Evolutionary conservation across 2,797 vertebrate genomes (phyloP), one percentile per base, ranked within the genome.

Genomic region (Microhierax caerulescens): DNA sequence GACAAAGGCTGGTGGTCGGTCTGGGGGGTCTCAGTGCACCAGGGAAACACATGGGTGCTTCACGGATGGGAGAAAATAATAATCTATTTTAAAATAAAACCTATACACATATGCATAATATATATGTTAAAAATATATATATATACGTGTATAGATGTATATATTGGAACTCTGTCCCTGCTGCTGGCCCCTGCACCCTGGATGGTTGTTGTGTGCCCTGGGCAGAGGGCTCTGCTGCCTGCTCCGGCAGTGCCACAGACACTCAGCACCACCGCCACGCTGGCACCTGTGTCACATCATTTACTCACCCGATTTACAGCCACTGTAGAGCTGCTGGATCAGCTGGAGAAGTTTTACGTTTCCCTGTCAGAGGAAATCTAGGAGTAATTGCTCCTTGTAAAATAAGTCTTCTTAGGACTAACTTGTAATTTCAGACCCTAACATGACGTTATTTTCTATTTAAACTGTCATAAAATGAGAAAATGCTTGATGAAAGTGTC

Each of bases 241-340:
- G n/a, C 67, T 9, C 6, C 5, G 28, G 34, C 18, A 12, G 41
- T 28, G 15, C 74, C 30, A 2, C 7, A n/a, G 25, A 7, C 6
- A 1, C 50, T 2, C 39, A 11, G 84, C 69, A 14, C 28, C 6
- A 1, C 6, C 2, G 4, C 57, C n/a, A 10, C 1, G 0, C 14
- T 15, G 11, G 21, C 56, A 3, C 24, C 41, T 8, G 5, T 7
- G 5, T 18, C 1, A 0, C 19, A 41, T 32, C 5, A 3, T 3
- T 64, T 54, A 15, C 27, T 23, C 72, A 47, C 53, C 10, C 28
- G 1, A 34, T 43, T 45, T 9, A 63, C 25, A 72, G 8, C 20
- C 78, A 6, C 4, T 8, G 22, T 3, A 24, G 39, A 68, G 59
- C 72, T 51, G 17, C 4, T 50, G 51, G 34, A 45, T 16, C 48